Base-by-base conservation (phyloP, 2,797 vertebrate species). In the Phrynocephalus forsythii region DNA sequence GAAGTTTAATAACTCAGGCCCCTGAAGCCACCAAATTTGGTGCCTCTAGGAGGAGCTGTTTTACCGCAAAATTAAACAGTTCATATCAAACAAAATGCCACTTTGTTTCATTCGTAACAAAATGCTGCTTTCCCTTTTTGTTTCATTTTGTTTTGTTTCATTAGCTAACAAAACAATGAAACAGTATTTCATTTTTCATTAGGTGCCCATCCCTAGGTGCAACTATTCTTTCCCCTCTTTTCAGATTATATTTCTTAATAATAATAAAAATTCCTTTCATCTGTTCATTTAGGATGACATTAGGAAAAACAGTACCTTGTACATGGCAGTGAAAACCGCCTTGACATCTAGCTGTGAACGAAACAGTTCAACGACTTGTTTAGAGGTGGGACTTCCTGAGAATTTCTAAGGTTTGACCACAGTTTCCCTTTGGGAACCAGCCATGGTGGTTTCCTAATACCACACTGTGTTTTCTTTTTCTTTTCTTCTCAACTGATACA, bases 301-400 rank as follows among this genome's bases (percentile, higher is more conserved):
- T 22, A 69, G 24, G 33, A 13, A 76, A 20, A 63, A 13, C 11
- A 88, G 33, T 7, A 76, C 26, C 3, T 89, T 63, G n/a, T 89
- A 84, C 67, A 67, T 10, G 6, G 10, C 78, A 7, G 11, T 86
- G 16, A 3, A 1, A 11, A 30, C 68, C 8, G 28, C 50, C 9
- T 22, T 73, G 52, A 22, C 26, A n/a, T 8, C 20, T 72, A 1
- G 10, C 44, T 72, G n/a, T 83, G 67, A 30, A 15, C 79, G 6
- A 26, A 10, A 22, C 67, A 73, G 0, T 24, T 30, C 1, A 18
- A 22, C 9, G 4, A 10, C 67, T 77, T n/a, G 79, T 56, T 78
- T 89, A 56, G 5, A 86, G 68, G 80, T 89, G 16, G 86, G 88
- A 83, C 38, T 71, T 71, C 52, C 28, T 44, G 5, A 63, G 15